Evolutionary conservation across 2,113 vertebrate species (phyloP).

Genomic region (Ophthalmolycus amberensis): DNA sequence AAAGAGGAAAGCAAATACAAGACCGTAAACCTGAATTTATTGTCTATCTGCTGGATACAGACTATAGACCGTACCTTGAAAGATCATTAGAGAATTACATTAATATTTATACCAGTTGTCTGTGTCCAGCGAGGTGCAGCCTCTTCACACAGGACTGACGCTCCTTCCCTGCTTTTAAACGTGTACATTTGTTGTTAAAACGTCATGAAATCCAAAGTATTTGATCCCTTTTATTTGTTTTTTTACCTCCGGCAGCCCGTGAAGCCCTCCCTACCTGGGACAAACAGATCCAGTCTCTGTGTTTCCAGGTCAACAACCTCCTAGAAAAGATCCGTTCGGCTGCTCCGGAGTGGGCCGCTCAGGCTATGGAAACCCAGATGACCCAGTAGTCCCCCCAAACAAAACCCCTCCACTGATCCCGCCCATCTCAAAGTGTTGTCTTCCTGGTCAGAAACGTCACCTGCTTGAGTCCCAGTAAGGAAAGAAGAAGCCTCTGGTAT

Average conservation of each 20-base stretch:
- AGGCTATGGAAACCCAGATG: constrained; percentile 98
- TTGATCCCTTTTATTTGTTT: not conserved
- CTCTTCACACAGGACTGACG: not conserved
- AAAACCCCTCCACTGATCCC: not conserved
- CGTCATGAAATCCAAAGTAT: not conserved
- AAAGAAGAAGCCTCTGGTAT: constrained; percentile 12
- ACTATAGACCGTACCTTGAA: too few species aligned
- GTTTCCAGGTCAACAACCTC: constrained; percentile 99
- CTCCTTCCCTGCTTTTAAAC: not conserved
- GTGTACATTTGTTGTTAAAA: not conserved
- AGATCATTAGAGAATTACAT: too few species aligned
- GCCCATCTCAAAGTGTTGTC: constrained; percentile 17
- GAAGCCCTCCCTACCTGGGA: constrained; percentile 98
- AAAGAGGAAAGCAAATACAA: too few species aligned
- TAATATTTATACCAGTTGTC: too few species aligned
- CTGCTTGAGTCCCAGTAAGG: not conserved
- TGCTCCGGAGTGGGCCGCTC: constrained; percentile 95
- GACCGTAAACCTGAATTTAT: too few species aligned
- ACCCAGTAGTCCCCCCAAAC: constrained; percentile 85
- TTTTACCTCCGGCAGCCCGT: constrained; percentile 83
- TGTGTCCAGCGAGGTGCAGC: constrained; percentile 28
- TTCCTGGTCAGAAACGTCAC: constrained; percentile 35
- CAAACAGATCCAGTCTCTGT: constrained; percentile 98
- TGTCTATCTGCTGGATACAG: too few species aligned
- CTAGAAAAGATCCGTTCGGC: constrained; percentile 96